phyloP scores from a whole-genome alignment of 2,113 vertebrate species.

The Chaetops frenatus region DNA sequence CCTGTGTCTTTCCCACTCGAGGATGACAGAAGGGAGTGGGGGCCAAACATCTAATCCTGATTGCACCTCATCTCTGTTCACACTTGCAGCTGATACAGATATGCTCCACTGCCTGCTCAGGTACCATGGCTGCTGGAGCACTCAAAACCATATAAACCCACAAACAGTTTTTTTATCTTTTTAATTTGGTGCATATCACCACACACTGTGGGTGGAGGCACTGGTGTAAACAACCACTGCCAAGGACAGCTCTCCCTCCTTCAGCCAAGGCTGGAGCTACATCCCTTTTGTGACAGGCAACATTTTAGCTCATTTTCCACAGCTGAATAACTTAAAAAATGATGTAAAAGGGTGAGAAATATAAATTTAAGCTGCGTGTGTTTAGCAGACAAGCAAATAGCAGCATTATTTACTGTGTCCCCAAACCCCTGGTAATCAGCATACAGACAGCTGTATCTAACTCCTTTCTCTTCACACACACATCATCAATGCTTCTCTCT shows the following conservation, averaged over 20 bases:
- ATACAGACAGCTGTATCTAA: not conserved
- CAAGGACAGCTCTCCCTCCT: not conserved
- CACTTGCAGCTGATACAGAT: not conserved
- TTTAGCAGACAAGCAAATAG: slow-evolving; percentile 45
- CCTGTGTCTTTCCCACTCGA: not conserved
- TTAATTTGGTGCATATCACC: not conserved
- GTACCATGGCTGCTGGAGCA: not conserved
- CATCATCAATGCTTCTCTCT: not conserved
- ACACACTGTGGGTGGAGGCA: not conserved
- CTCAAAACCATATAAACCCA: not conserved
- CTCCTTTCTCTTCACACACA: not conserved
- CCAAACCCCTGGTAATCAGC: slow-evolving; percentile 19
- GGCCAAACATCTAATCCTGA: not conserved
- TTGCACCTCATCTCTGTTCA: not conserved
- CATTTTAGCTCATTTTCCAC: not conserved
- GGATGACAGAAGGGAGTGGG: not conserved
- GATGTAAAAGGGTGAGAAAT: not conserved
- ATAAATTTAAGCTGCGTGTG: slow-evolving; percentile 41
- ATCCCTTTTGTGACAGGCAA: not conserved
- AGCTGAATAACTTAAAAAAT: not conserved
- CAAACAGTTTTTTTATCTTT: not conserved
- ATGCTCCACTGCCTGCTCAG: not conserved
- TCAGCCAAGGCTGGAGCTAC: not conserved
- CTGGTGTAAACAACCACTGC: not conserved
- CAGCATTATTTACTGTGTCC: not conserved